Evolutionary conservation across 2,797 vertebrate species (phyloP).

Genomic region (Cynopterus sphinx): DNA sequence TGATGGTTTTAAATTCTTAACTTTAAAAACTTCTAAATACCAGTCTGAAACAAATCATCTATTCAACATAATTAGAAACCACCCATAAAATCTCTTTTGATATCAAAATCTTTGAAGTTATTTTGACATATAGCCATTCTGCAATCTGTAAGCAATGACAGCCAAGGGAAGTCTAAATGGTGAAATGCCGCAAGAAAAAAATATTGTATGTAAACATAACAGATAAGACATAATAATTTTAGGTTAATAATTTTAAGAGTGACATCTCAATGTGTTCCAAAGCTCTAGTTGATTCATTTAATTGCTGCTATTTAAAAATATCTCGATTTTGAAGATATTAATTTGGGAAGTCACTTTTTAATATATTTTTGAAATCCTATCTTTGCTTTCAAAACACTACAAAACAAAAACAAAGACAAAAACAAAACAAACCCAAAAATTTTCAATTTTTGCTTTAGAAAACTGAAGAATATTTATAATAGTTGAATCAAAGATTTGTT

Average conservation of each 20-base stretch:
- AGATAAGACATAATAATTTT: neutral
- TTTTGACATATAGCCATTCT: neutral
- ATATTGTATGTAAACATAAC: neutral
- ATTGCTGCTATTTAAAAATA: neutral
- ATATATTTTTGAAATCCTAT: neutral
- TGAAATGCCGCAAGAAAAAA: neutral
- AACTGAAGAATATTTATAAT: neutral
- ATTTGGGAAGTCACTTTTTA: neutral
- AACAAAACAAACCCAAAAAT: neutral
- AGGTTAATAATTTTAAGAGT: neutral
- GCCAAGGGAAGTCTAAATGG: neutral
- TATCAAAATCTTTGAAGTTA: neutral
- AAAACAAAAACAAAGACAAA: neutral
- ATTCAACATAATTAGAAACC: neutral
- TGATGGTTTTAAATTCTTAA: neutral
- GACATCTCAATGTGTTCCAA: neutral
- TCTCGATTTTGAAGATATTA: neutral
- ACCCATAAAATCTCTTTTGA: neutral
- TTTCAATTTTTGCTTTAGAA: constrained; percentile 11
- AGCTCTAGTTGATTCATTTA: neutral
- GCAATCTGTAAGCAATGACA: neutral
- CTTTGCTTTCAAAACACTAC: neutral
- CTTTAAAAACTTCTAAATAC: neutral
- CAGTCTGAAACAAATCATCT: neutral
- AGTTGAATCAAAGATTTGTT: neutral